phyloP scores from a whole-genome alignment of 2,888 invertebrate genomes.

The Archaeoteleia sp. region DNA sequence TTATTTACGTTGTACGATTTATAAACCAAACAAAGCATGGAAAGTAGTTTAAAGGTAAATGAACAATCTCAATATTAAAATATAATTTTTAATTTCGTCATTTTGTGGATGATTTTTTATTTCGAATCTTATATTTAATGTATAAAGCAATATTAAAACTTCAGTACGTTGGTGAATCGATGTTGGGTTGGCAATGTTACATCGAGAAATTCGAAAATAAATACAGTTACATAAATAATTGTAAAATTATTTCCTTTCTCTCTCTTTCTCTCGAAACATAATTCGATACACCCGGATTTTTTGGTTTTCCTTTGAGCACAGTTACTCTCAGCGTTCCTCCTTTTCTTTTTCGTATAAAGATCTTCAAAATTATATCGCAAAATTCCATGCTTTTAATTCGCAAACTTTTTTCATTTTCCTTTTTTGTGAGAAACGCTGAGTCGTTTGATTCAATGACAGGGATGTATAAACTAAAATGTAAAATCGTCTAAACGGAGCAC shows the following conservation, averaged over 20 bases:
- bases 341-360: slow-evolving; percentile 41
- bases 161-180: slow-evolving; percentile 72
- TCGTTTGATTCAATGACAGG: slow-evolving; percentile 34
- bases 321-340: slow-evolving; percentile 27
- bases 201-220: slow-evolving; percentile 71
- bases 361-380: slow-evolving; percentile 40
- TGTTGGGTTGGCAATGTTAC: slow-evolving; percentile 64
- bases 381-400: slow-evolving; percentile 36
- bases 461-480: slow-evolving; percentile 16
- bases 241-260: slow-evolving; percentile 63
- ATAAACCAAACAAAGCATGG: too few relatives aligned
- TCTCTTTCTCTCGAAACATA: slow-evolving; percentile 15
- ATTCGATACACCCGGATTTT: slow-evolving; percentile 27
- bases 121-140: slow-evolving; percentile 70
- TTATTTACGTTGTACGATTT: neutral
- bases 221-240: slow-evolving; percentile 72
- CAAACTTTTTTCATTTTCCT: slow-evolving; percentile 14
- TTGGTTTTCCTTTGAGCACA: slow-evolving; percentile 50
- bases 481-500: slow-evolving; percentile 33
- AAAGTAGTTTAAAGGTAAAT: neutral
- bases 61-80: too few relatives aligned
- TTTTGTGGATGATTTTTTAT: slow-evolving; percentile 58
- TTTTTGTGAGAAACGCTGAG: slow-evolving; percentile 32
- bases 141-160: slow-evolving; percentile 74
- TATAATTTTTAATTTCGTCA: too few relatives aligned